Percentiles rank a stretch among this genome's conserved stretches.
Evolutionary conservation across 2,888 invertebrate species (phyloP).

Genomic region (Synanthedon formicaeformis): DNA sequence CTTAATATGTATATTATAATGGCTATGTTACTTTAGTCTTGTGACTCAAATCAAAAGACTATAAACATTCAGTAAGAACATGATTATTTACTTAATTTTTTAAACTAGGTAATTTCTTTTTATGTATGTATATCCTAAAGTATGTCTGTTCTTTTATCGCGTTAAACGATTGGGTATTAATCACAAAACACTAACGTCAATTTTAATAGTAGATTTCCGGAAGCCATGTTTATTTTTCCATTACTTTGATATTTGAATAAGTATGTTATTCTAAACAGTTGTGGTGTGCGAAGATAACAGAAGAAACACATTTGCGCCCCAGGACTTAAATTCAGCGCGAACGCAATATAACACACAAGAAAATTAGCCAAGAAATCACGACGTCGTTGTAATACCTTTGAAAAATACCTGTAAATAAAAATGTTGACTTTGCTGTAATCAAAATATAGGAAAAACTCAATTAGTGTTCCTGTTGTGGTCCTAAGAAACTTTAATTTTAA

Average conservation of each 20-base stretch:
- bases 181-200: constrained; percentile 38
- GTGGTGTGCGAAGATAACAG: constrained; percentile 46
- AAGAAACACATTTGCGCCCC: constrained; percentile 33
- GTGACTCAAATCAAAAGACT: too few relatives aligned
- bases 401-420: constrained; percentile 48
- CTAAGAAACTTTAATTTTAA: too few relatives aligned
- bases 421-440: not conserved
- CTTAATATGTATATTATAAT: too few relatives aligned
- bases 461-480: too few relatives aligned
- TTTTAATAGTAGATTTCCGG: constrained; percentile 53
- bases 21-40: too few relatives aligned
- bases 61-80: too few relatives aligned
- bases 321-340: constrained; percentile 23
- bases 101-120: too few relatives aligned
- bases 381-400: constrained; percentile 38
- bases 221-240: constrained; percentile 48
- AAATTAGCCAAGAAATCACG: constrained; percentile 55
- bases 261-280: constrained; percentile 52
- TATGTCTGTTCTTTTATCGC: not conserved
- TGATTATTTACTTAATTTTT: too few relatives aligned
- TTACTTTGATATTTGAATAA: constrained; percentile 53
- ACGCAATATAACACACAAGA: constrained; percentile 44
- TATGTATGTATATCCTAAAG: not conserved
- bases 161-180: not conserved
- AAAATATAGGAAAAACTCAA: too few relatives aligned